A percentile compares a stretch with the other conserved stretches of the same genome.
These are phyloP conservation scores for Papilio polyxenes DNA, from an alignment of 1,140 invertebrate genomes.

Conservation along the genomic window DNA sequence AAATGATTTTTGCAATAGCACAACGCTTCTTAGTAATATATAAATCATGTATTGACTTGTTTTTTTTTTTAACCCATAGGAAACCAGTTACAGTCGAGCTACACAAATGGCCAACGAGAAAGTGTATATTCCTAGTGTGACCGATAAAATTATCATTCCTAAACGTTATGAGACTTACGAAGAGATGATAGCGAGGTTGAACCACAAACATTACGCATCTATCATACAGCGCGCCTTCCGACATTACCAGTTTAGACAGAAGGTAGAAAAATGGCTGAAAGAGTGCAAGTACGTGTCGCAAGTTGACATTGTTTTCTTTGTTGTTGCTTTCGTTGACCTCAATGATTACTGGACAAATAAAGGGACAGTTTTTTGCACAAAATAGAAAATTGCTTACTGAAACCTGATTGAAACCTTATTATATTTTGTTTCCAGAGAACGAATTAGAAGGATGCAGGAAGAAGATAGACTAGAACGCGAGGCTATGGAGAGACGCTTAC, in stretches of 20 bases:
- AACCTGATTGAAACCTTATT: background rate
- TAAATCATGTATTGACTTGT: background rate
- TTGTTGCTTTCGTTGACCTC: too few species aligned
- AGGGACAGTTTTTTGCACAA: background rate
- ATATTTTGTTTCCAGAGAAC: constrained; percentile 70
- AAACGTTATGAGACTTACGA: constrained; percentile 81
- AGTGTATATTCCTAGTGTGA: constrained; percentile 81
- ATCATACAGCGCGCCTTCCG: constrained; percentile 83
- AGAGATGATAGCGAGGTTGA: constrained; percentile 76
- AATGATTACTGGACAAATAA: background rate
- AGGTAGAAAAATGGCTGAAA: constrained; percentile 75
- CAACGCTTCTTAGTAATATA: too few species aligned
- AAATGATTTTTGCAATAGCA: too few species aligned
- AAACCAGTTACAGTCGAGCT: constrained; percentile 76
- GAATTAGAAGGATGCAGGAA: constrained; percentile 76
- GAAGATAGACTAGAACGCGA: constrained; percentile 74
- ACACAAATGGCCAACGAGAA: constrained; percentile 81
- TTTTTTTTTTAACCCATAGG: constrained; percentile 55
- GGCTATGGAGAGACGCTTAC: constrained; percentile 77
- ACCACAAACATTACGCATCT: constrained; percentile 79
- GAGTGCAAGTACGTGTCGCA: constrained; percentile 66
- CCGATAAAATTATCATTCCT: constrained; percentile 81
- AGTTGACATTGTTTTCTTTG: background rate
- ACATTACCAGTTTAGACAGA: constrained; percentile 76
- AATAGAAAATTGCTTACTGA: background rate